Percentiles rank a stretch among this genome's conserved stretches.
phyloP scores from a whole-genome alignment of 2,113 vertebrate species.

The Holacanthus passer region DNA sequence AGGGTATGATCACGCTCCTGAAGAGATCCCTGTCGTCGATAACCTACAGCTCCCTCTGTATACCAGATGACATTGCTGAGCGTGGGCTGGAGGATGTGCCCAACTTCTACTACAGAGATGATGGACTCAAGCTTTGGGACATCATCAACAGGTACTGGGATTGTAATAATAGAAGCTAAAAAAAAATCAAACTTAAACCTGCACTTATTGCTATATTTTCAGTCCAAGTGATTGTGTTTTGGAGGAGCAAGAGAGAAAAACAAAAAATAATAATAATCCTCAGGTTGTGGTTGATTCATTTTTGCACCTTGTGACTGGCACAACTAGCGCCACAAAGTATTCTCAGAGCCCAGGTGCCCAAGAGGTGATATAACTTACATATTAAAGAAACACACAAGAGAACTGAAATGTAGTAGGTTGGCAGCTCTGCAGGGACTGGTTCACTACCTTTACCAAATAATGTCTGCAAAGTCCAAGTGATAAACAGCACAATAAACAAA shows the following conservation, averaged over 20 bases:
- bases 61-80: slow-evolving; percentile 83
- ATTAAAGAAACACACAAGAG: not conserved
- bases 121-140: slow-evolving; percentile 85
- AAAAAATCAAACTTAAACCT: not conserved
- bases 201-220: not conserved
- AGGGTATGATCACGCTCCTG: slow-evolving; percentile 48
- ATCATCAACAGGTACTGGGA: slow-evolving; percentile 77
- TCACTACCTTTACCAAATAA: not conserved
- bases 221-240: not conserved
- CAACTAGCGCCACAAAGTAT: not conserved
- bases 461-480: slow-evolving; percentile 8
- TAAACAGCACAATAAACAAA: not conserved
- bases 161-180: not conserved
- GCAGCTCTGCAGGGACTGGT: not conserved
- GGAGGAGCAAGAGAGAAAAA: not conserved
- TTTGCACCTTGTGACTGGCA: not conserved
- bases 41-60: slow-evolving; percentile 85
- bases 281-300: not conserved
- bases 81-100: slow-evolving; percentile 74
- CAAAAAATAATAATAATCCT: not conserved
- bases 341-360: not conserved
- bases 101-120: slow-evolving; percentile 86
- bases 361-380: slow-evolving; percentile 1
- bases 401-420: slow-evolving; percentile 4
- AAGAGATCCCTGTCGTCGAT: slow-evolving; percentile 46